Evolutionary conservation across 2,888 invertebrate species (phyloP), one percentile per base, ranked within the genome.

Genomic region (Tinea pellionella): DNA sequence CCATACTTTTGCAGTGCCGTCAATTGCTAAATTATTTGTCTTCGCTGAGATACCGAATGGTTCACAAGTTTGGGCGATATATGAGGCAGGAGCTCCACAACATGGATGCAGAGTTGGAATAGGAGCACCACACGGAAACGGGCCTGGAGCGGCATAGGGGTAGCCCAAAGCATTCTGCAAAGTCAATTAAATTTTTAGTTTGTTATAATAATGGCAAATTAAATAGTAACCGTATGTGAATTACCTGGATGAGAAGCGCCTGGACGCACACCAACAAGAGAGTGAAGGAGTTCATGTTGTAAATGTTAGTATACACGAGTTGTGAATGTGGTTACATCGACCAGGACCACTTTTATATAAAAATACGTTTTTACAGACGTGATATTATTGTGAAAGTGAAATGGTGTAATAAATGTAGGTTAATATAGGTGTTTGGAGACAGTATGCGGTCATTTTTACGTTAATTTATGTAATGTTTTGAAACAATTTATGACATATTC

Each of bases 1-100:
- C 55, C 63, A 63, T 0, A 74, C 68, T 2, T 65, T 62, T 15
- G 75, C 58, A 2, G 66, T 63, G 0, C 76, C 76, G 59, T 73
- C 70, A 0, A 75, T 65, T 15, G 68, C n/a, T 8, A 42, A 42
- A 42, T 42, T 42, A 8, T 8, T 15, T 2, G 42, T 4, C 4
- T 42, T 2, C 8, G 15, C 42, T 13, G 2, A 4, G 15, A 42
- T 42, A 8, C 42, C 42, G 24, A 3, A 24, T 24, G 24, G 24
- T 24, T 6, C 24, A 24, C 6, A 6, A 24, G 24, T 6, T 24
- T 2, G 24, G 24, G 24, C 6, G 24, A 24, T 2, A 24, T 24
- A 24, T 24, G 24, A 24, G 24, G 3, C 24, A 24, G 24, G 2
- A 24, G 24, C 6, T 24, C 24, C 24, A 24, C 24, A 2, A 6